Evolutionary conservation across 1,140 invertebrate genomes (phyloP).

Genomic region (Aphidius gifuensis): DNA sequence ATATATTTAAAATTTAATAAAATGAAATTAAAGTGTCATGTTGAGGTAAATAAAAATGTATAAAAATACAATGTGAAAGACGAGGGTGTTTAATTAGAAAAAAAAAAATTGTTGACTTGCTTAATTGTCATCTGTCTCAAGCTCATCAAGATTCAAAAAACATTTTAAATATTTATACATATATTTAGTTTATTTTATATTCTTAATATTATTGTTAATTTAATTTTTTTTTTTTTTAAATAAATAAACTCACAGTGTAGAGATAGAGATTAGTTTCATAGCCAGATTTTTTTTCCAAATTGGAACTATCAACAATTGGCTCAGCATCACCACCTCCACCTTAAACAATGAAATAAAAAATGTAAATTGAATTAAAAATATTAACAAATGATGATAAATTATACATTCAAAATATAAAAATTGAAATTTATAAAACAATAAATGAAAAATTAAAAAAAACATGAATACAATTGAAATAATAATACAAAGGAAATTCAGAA

Average conservation of each 20-base stretch:
- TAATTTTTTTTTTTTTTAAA: background rate
- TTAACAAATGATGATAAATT: background rate
- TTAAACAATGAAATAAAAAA: slow-evolving; percentile 59
- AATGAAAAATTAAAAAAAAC: too few relatives aligned
- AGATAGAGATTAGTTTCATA: slow-evolving; percentile 73
- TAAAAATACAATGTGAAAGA: slow-evolving; percentile 1
- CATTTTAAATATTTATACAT: background rate
- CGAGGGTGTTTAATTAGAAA: slow-evolving; percentile 33
- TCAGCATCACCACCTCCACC: slow-evolving; percentile 65
- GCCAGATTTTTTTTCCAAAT: slow-evolving; percentile 62
- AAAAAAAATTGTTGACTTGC: slow-evolving; percentile 13
- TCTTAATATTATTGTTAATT: background rate
- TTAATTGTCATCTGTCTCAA: slow-evolving; percentile 32
- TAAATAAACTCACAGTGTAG: slow-evolving; percentile 61
- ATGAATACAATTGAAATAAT: too few relatives aligned
- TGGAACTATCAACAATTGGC: slow-evolving; percentile 55
- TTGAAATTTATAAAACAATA: background rate
- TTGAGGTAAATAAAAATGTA: background rate
- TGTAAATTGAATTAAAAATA: background rate
- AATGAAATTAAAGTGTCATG: background rate
- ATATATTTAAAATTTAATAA: too few relatives aligned
- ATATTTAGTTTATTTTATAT: background rate
- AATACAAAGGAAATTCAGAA: too few relatives aligned
- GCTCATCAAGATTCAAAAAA: too few relatives aligned
- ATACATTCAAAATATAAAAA: background rate